Conservation (phyloP, 2,888 invertebrate species). For the Drosophila diplacantha region DNA sequence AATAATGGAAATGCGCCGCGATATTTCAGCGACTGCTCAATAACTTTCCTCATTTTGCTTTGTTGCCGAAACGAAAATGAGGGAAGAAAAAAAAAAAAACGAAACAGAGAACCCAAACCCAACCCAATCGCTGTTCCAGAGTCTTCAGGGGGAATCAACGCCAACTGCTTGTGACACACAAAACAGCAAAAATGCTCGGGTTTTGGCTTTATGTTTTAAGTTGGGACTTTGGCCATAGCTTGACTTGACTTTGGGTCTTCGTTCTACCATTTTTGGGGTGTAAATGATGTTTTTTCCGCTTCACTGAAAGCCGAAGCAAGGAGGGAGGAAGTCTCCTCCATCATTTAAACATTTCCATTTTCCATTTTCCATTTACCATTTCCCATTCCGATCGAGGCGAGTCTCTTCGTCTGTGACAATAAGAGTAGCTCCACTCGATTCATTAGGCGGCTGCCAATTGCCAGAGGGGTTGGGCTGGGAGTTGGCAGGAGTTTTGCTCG, state of each 20-base stretch:
- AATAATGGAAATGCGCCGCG: slow-evolving; percentile 28
- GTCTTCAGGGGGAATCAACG: slow-evolving; percentile 22
- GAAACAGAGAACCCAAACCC: not conserved
- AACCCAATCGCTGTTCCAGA: not conserved
- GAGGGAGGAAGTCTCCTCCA: not conserved
- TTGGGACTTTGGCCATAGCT: not conserved
- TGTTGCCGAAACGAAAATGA: not conserved
- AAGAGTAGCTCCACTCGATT: slow-evolving; percentile 10
- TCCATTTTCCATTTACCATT: slow-evolving; percentile 6
- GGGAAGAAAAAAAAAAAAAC: not conserved
- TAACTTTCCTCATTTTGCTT: slow-evolving; percentile 24
- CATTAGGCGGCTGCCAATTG: slow-evolving; percentile 23
- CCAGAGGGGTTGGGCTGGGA: slow-evolving; percentile 1
- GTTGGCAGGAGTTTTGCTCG: not conserved
- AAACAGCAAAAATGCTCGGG: slow-evolving; percentile 10
- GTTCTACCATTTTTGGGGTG: slow-evolving; percentile 20
- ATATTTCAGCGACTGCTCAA: slow-evolving; percentile 26
- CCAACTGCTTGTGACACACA: slow-evolving; percentile 27
- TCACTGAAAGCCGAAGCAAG: slow-evolving; percentile 1
- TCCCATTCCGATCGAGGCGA: slow-evolving; percentile 23
- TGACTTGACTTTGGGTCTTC: slow-evolving; percentile 3
- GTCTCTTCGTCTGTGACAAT: not conserved
- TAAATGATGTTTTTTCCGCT: slow-evolving; percentile 26
- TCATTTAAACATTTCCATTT: slow-evolving; percentile 7
- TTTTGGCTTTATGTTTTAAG: slow-evolving; percentile 1